phyloP scores from a whole-genome alignment of 2,888 invertebrate genomes.

The Brassicogethes aeneus region DNA sequence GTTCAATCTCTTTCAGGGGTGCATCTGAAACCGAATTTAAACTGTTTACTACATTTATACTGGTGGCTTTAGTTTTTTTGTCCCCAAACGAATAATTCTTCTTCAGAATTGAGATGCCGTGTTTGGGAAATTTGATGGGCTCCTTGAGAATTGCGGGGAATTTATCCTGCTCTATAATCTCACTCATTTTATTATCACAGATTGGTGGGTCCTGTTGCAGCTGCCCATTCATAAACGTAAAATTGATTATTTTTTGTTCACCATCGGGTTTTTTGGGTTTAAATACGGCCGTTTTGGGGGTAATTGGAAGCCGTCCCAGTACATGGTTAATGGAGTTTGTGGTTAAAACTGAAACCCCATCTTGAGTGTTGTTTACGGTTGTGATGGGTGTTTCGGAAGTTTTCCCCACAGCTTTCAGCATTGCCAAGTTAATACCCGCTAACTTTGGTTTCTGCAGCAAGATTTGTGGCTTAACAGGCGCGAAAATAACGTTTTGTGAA shows the following conservation, averaged over 20 bases:
- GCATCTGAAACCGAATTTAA: constrained; percentile 30
- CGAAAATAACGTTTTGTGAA: constrained; percentile 27
- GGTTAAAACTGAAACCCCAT: no score
- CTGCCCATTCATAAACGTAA: constrained; percentile 15
- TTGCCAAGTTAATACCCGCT: neutral
- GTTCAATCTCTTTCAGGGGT: no score
- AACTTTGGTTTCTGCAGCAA: constrained; percentile 44
- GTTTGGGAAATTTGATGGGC: constrained; percentile 36
- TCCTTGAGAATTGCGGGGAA: constrained; percentile 14
- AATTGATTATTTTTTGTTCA: neutral
- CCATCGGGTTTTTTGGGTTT: neutral
- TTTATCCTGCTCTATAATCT: neutral
- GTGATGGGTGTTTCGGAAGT: no score
- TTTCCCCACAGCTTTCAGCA: neutral
- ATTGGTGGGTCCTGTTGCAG: constrained; percentile 14
- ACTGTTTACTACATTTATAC: constrained; percentile 19
- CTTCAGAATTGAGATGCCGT: constrained; percentile 41
- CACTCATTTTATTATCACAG: neutral
- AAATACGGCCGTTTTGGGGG: neutral
- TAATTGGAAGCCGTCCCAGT: neutral
- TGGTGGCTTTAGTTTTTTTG: constrained; percentile 20
- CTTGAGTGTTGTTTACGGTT: no score
- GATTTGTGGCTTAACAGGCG: constrained; percentile 41
- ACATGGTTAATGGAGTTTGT: no score
- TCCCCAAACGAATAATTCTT: constrained; percentile 26